Evolutionary conservation across 2,797 vertebrate genomes (phyloP).

Genomic region (Etheostoma perlongum): DNA sequence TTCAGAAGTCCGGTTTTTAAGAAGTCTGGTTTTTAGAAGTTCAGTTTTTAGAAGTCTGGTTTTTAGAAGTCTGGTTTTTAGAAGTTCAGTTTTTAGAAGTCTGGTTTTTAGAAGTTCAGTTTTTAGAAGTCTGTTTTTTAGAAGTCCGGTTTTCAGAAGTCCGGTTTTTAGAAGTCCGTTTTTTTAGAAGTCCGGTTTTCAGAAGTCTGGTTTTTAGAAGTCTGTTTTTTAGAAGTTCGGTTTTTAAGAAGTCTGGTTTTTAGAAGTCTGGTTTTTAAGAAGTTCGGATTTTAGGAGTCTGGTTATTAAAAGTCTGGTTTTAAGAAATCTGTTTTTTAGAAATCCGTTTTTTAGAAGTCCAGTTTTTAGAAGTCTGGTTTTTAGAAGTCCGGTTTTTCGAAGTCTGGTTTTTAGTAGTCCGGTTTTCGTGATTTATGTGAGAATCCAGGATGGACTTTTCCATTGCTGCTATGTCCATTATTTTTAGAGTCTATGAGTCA

Average conservation of each 20-base stretch:
- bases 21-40: slow-evolving; percentile 4
- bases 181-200: slow-evolving; percentile 56
- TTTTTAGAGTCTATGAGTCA: too few relatives aligned
- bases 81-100: background rate
- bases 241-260: background rate
- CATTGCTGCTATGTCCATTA: too few relatives aligned
- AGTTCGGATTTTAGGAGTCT: too few relatives aligned
- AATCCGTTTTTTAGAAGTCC: too few relatives aligned
- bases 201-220: slow-evolving; percentile 35
- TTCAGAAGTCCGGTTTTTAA: too few relatives aligned
- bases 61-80: too few relatives aligned
- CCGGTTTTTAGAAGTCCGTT: slow-evolving; percentile 48
- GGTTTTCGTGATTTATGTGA: slow-evolving; percentile 59
- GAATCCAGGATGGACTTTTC: slow-evolving; percentile 43
- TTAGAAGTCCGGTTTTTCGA: too few relatives aligned
- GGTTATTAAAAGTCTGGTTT: too few relatives aligned
- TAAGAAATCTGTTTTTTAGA: too few relatives aligned
- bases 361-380: too few relatives aligned
- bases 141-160: background rate
- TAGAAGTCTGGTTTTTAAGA: slow-evolving; percentile 52
- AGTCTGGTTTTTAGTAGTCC: too few relatives aligned
- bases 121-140: slow-evolving; percentile 26
- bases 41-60: slow-evolving; percentile 58
- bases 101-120: slow-evolving; percentile 38
- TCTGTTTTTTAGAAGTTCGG: too few relatives aligned